Percentiles rank a stretch among this genome's conserved stretches.
Conservation (phyloP, 2,797 vertebrate genomes). For the Cirrhinus molitorella region DNA sequence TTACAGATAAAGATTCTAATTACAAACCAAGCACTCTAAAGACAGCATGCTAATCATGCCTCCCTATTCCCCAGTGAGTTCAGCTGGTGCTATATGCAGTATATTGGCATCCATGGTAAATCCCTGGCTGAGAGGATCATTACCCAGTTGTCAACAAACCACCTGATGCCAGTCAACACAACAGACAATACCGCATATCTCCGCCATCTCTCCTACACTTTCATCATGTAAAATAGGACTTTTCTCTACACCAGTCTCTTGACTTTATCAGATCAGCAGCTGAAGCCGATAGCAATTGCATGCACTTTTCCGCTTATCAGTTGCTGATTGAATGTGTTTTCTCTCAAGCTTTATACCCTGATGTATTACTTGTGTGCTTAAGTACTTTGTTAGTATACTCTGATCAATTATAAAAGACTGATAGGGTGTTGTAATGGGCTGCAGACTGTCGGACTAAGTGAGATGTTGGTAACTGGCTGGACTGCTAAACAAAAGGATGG, state of each 20-base stretch:
- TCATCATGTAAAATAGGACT: not conserved
- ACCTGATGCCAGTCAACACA: slow-evolving; percentile 44
- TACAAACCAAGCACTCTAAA: slow-evolving; percentile 54
- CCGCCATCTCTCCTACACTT: not conserved
- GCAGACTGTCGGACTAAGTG: not conserved
- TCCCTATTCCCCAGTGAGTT: slow-evolving; percentile 47
- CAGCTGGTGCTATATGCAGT: not conserved
- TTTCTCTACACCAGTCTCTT: not conserved
- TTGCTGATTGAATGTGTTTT: slow-evolving; percentile 37
- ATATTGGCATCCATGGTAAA: slow-evolving; percentile 30
- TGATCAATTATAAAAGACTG: slow-evolving; percentile 37
- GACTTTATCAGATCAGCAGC: slow-evolving; percentile 28
- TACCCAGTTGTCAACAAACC: slow-evolving; percentile 44
- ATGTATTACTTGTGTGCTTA: slow-evolving; percentile 31
- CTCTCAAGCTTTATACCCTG: slow-evolving; percentile 25
- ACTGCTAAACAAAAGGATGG: not conserved
- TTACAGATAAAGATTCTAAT: slow-evolving; percentile 65
- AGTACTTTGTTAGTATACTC: slow-evolving; percentile 42
- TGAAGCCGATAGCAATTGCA: slow-evolving; percentile 28
- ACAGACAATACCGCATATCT: not conserved
- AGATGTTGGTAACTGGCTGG: not conserved
- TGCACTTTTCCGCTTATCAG: slow-evolving; percentile 28
- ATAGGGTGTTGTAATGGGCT: slow-evolving; percentile 10
- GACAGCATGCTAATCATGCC: slow-evolving; percentile 57
- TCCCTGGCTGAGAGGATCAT: slow-evolving; percentile 47